Percentiles rank a stretch among this genome's conserved stretches.
These are phyloP conservation scores for Lordiphosa stackelbergi DNA, from an alignment of 1,140 invertebrate genomes.

Conservation along the genomic window DNA sequence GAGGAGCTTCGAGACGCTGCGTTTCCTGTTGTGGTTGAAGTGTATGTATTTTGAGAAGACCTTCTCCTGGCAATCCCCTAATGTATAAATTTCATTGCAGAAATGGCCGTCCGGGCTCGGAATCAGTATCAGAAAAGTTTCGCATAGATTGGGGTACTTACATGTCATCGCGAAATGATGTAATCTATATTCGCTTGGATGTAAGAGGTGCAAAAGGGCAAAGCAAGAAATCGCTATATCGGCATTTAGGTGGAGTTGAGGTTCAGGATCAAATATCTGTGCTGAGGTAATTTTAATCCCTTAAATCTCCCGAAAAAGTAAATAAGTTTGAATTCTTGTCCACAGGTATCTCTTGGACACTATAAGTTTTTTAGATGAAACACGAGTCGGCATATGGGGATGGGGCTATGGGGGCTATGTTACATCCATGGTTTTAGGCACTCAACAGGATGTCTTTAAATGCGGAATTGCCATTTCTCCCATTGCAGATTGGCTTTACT, in stretches of 20 bases:
- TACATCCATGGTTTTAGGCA: conserved; percentile 91
- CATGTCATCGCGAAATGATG: conserved; percentile 93
- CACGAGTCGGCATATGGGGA: conserved; percentile 94
- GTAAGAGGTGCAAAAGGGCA: conserved; percentile 90
- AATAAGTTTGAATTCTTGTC: conserved; percentile 54
- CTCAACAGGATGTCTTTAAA: conserved; percentile 90
- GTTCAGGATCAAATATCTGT: conserved; percentile 93
- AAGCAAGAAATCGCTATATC: conserved; percentile 87
- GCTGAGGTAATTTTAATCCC: conserved; percentile 80
- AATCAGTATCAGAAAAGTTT: conserved; percentile 91
- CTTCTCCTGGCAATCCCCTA: background rate
- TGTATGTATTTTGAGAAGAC: conserved; percentile 79
- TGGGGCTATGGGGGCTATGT: conserved; percentile 98
- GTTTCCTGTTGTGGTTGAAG: conserved; percentile 90
- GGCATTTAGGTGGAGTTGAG: conserved; percentile 89
- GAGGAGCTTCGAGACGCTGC: conserved; percentile 89
- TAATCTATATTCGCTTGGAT: conserved; percentile 93
- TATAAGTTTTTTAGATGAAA: conserved; percentile 90
- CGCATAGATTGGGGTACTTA: conserved; percentile 93
- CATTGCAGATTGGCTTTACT: conserved; percentile 95
- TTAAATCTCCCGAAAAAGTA: background rate
- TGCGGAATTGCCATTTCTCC: conserved; percentile 96
- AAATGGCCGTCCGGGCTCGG: conserved; percentile 92
- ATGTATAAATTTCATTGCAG: conserved; percentile 77
- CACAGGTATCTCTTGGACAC: conserved; percentile 87